phyloP scores from a whole-genome alignment of 1,140 invertebrate species.

The Neodiprion pinetum region DNA sequence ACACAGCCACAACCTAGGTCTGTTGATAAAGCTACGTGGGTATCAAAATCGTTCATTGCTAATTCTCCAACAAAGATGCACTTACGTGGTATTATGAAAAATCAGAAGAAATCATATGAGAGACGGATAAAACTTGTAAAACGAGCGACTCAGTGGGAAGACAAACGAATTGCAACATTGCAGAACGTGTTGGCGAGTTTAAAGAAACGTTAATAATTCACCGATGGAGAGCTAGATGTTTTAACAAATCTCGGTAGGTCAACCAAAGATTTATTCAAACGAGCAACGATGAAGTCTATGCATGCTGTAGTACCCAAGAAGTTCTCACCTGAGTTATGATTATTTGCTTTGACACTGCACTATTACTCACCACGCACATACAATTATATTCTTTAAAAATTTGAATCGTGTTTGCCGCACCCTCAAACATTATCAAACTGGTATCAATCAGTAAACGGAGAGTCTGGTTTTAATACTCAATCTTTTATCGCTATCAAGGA shows the following conservation, averaged over 20 bases:
- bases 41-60: conserved; percentile 2
- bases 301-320: not conserved
- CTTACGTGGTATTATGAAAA: not conserved
- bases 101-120: not conserved
- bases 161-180: not conserved
- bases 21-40: not conserved
- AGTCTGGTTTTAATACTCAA: conserved; percentile 43
- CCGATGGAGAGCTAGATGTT: not conserved
- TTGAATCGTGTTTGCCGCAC: conserved; percentile 39
- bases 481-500: conserved; percentile 30
- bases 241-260: not conserved
- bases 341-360: conserved; percentile 42
- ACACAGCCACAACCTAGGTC: not conserved
- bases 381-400: conserved; percentile 24
- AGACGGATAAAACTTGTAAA: not conserved
- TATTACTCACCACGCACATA: conserved; percentile 43
- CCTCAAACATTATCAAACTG: conserved; percentile 40
- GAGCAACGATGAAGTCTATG: not conserved
- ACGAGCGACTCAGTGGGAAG: not conserved
- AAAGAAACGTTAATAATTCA: not conserved
- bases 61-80: not conserved
- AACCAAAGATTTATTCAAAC: not conserved
- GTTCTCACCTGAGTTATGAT: conserved; percentile 31
- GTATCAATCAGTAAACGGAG: conserved; percentile 40
- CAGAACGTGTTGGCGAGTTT: not conserved